These are phyloP conservation scores for Labroides dimidiatus DNA, from an alignment of 2,797 vertebrate genomes.

Conservation along the genomic window DNA sequence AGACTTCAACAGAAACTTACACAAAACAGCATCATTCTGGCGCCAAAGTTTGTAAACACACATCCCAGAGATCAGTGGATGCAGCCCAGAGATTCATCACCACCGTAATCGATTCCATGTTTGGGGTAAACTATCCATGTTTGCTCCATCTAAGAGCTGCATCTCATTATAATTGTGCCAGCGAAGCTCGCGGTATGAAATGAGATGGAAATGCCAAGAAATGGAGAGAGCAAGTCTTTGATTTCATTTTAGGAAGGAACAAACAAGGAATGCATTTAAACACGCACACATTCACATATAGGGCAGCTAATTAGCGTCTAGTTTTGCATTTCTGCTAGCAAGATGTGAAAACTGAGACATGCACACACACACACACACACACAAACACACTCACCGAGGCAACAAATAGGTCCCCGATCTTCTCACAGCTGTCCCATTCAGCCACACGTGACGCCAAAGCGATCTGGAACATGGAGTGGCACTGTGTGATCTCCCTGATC, in stretches of 20 bases:
- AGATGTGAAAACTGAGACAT: conserved; percentile 7
- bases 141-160: conserved; percentile 57
- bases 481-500: conserved; percentile 93
- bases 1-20: conserved; percentile 51
- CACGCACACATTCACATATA: conserved; percentile 8
- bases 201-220: conserved; percentile 22
- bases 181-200: conserved; percentile 18
- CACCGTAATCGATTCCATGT: conserved; percentile 67
- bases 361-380: conserved; percentile 74
- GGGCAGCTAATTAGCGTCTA: conserved; percentile 15
- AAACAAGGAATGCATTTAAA: conserved; percentile 23
- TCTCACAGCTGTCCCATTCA: conserved; percentile 93
- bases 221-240: conserved; percentile 38
- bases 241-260: conserved; percentile 30
- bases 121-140: conserved; percentile 60
- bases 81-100: conserved; percentile 68
- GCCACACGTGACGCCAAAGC: conserved; percentile 92
- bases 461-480: conserved; percentile 98
- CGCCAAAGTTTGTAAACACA: conserved; percentile 36
- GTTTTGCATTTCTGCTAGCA: conserved; percentile 23
- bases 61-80: conserved; percentile 18
- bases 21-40: conserved; percentile 49
- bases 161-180: conserved; percentile 46
- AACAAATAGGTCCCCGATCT: conserved; percentile 95
- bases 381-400: conserved; percentile 86